Evolutionary conservation across 2,888 invertebrate genomes (phyloP), one percentile per base, ranked within the genome.

Genomic region (Cataglyphis cursor): DNA sequence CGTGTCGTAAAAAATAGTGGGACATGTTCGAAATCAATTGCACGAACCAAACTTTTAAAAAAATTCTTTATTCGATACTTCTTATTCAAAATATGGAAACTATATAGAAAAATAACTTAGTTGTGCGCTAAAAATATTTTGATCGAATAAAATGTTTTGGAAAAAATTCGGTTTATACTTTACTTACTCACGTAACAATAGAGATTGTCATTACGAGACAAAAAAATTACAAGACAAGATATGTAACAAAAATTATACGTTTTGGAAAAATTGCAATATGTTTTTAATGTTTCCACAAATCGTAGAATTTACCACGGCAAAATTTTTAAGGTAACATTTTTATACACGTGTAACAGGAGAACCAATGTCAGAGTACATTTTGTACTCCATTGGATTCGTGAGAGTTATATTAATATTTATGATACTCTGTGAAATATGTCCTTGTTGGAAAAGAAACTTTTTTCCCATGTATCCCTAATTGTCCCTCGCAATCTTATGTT

Each of bases 401-500:
- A 44, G 57, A 35, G 75, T 80, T 35, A 73, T 57, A 80, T 80
- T 76, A 68, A 76, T 76, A 76, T 76, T 73, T 80, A 80, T 61
- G 78, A 24, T 15, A 44, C 15, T 59, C 18, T 44, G 9, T 80
- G 61, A 80, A 80, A 80, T 59, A 54, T 35, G 28, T 59, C 21
- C 74, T 28, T 72, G 73, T 59, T 44, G 78, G 9, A 74, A 59
- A 73, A n/a, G 21, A 80, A 80, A 80, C 44, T 80, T 80, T 80
- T 73, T 59, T 44, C 41, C 75, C 74, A 6, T 28, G 72, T 57
- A 76, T 76, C 54, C 54, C 72, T 80, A 80, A 80, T 80, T 74
- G 59, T 12, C 76, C 54, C 54, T 59, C 74, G 31, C 44, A 12
- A 80, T 80, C 78, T 80, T 80, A 35, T 35, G 44, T 31, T 72